Percentiles rank a stretch among this genome's conserved stretches.
Conservation (phyloP, 2,113 vertebrate genomes). For the Calyptomena viridis region DNA sequence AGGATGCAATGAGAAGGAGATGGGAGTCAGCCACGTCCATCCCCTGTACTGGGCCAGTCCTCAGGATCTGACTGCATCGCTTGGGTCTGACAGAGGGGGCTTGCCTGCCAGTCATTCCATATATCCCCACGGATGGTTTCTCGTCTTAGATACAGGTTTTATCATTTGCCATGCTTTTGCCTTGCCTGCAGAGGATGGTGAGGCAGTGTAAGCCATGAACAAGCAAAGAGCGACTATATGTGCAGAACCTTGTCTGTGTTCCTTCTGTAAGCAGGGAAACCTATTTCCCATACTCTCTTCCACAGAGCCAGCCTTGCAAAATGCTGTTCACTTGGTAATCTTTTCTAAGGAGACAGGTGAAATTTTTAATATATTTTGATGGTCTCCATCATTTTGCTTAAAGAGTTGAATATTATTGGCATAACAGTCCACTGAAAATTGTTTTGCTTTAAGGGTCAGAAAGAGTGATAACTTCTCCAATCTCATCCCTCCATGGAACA, state of each 20-base stretch:
- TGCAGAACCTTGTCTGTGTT: background rate
- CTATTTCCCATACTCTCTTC: background rate
- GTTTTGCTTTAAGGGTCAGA: background rate
- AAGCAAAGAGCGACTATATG: background rate
- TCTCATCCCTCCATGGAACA: background rate
- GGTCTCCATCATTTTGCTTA: background rate
- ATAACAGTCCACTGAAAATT: background rate
- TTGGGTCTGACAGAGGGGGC: background rate
- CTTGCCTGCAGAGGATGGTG: background rate
- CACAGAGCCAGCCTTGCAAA: background rate
- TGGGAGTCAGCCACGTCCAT: background rate
- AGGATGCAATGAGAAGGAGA: background rate
- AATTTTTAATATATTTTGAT: background rate
- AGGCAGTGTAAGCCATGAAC: background rate
- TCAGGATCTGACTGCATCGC: accelerated
- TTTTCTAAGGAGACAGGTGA: background rate
- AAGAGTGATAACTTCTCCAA: background rate
- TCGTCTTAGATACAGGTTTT: background rate
- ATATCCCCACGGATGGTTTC: background rate
- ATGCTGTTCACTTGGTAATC: background rate
- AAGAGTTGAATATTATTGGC: background rate
- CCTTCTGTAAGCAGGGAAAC: background rate
- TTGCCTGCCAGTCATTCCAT: background rate
- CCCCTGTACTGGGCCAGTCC: background rate
- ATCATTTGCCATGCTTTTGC: background rate